Evolutionary conservation across 2,888 invertebrate genomes (phyloP), one percentile per base, ranked within the genome.

Genomic region (Cataglyphis rosenhaueri): DNA sequence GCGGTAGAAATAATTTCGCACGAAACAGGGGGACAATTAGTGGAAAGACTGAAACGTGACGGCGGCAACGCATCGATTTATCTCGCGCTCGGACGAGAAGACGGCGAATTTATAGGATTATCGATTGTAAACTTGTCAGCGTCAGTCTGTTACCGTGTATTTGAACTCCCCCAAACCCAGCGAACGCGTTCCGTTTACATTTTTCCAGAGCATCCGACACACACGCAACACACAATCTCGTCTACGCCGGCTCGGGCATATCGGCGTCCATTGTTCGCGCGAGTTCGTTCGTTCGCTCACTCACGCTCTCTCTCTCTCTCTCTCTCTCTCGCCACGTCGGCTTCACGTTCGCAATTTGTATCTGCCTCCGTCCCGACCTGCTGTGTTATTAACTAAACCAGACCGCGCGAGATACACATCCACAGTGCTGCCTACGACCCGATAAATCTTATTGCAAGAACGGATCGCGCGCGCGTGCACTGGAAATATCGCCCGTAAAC

Each of bases 381-480:
- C 78, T 57, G 57, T 78, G 78, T 78, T 78, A 78, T 78, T 78
- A 78, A 78, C 78, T 70, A 70, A 78, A 78, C 29, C 57, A 57
- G 78, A 78, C 78, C 70, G 70, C 32, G 70, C 70, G 70, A 68
- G 70, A 70, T 57, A 78, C 57, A 78, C 78, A 57, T 76, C 52
- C 65, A 76, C 25, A 12, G 21, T 15, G 68, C 29, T 70, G 70
- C 70, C 70, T 38, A 25, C 55, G n/a, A 52, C 48, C 21, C 78
- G 70, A 78, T 78, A 78, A 78, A 78, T 78, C 78, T 78, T 70
- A 70, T 70, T 59, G 12, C 57, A 78, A 78, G 70, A 78, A 84
- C 79, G 59, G 35, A n/a, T 55, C 81, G 62, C 78, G 64, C 82
- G 15, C 62, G 38, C 44, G 44, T 35, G 35, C 68, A 10, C 70